A percentile compares a stretch with the other conserved stretches of the same genome.
These are phyloP conservation scores for Synaphobranchus kaupii DNA, from an alignment of 2,797 vertebrate species.

Conservation along the genomic window DNA sequence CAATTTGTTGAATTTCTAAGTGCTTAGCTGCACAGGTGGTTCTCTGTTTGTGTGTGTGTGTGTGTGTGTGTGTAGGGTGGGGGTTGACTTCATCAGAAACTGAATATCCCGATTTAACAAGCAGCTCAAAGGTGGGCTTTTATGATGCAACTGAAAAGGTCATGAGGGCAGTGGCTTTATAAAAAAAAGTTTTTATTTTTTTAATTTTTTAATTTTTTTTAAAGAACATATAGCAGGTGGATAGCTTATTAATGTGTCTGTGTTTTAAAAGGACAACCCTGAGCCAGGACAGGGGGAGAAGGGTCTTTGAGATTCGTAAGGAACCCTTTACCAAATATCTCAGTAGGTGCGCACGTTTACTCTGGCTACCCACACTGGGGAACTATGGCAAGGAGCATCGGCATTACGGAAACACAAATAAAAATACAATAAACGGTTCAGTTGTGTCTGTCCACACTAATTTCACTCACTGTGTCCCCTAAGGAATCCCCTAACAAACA, in stretches of 20 bases:
- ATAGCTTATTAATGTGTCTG: constrained; percentile 14
- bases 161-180: neutral
- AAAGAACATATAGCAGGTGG: no score
- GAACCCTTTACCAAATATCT: neutral
- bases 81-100: neutral
- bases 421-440: constrained; percentile 12
- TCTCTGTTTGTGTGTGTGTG: neutral
- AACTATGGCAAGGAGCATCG: constrained; percentile 4
- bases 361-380: neutral
- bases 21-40: constrained; percentile 65
- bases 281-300: neutral
- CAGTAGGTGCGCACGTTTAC: constrained; percentile 2
- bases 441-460: neutral
- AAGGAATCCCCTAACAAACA: constrained; percentile 22
- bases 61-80: neutral
- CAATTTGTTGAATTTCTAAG: constrained; percentile 62
- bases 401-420: constrained; percentile 9
- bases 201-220: no score
- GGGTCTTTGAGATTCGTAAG: neutral
- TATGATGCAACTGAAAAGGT: neutral
- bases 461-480: neutral
- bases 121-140: constrained; percentile 19
- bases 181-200: no score
- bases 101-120: constrained; percentile 23
- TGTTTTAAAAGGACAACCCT: neutral